phyloP scores from a whole-genome alignment of 2,113 vertebrate genomes.

The Brienomyrus brachyistius region DNA sequence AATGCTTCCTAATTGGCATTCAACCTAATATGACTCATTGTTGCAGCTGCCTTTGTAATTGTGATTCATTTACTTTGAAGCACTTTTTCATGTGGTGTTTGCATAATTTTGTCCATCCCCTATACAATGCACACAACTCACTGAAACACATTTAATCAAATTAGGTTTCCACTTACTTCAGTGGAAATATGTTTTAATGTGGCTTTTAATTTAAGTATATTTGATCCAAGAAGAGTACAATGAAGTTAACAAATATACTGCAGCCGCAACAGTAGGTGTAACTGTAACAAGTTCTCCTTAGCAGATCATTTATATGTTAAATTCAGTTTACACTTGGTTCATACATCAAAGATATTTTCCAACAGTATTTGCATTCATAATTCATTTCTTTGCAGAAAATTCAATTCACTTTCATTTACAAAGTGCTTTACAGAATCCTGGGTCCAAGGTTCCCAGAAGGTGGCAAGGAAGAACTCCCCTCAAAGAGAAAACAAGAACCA shows the following conservation, averaged over 20 bases:
- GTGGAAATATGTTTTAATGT: neutral
- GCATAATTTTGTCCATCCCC: neutral
- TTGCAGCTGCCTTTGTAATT: neutral
- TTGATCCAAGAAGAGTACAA: neutral
- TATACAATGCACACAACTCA: neutral
- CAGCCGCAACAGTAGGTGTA: neutral
- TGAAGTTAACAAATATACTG: neutral
- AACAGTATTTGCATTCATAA: neutral
- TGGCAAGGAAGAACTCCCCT: neutral
- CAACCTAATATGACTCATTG: neutral
- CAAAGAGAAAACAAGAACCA: neutral
- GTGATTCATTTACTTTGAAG: neutral
- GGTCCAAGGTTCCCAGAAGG: neutral
- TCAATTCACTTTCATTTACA: neutral
- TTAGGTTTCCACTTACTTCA: neutral
- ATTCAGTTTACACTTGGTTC: neutral
- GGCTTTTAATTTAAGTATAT: neutral
- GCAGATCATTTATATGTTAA: neutral
- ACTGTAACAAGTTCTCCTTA: neutral
- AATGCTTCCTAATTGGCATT: neutral
- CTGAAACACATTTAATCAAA: neutral
- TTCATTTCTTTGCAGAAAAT: neutral
- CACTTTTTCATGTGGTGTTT: neutral
- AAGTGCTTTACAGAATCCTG: neutral
- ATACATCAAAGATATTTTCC: neutral